A percentile compares a stretch with the other conserved stretches of the same genome.
Evolutionary conservation across 2,797 vertebrate species (phyloP).

Genomic region (Harpagifer antarcticus): DNA sequence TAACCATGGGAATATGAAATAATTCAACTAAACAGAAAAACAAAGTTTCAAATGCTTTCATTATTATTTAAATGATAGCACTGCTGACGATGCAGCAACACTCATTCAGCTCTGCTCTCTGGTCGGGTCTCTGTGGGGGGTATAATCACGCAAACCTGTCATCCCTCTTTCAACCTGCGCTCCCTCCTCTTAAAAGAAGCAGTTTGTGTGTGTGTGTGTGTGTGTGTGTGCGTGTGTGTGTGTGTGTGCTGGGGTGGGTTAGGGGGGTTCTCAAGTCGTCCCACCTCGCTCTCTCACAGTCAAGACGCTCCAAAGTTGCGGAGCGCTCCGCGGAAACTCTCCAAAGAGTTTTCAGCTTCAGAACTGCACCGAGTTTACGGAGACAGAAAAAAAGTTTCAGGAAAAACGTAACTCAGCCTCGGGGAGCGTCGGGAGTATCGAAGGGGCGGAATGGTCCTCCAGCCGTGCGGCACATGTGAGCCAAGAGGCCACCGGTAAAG

Average conservation of each 20-base stretch:
- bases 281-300: slow-evolving; percentile 76
- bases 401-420: slow-evolving; percentile 14
- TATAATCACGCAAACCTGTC: slow-evolving; percentile 56
- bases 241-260: slow-evolving; percentile 36
- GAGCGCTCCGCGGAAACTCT: slow-evolving; percentile 76
- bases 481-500: slow-evolving; percentile 69
- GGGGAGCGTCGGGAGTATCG: slow-evolving; percentile 83
- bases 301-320: slow-evolving; percentile 78
- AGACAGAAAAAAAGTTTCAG: slow-evolving; percentile 43
- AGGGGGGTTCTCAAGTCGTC: slow-evolving; percentile 65
- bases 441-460: slow-evolving; percentile 84
- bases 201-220: slow-evolving; percentile 25
- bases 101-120: slow-evolving; percentile 4
- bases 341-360: slow-evolving; percentile 56
- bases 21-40: no score
- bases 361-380: slow-evolving; percentile 29
- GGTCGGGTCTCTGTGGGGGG: neutral
- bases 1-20: neutral
- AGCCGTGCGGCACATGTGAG: slow-evolving; percentile 77
- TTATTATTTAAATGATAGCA: neutral
- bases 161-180: slow-evolving; percentile 68
- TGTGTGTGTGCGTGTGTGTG: slow-evolving; percentile 25
- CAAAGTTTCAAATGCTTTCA: no score
- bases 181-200: slow-evolving; percentile 63
- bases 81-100: neutral